Evolutionary conservation across 2,113 vertebrate genomes (phyloP).

Genomic region (Carollia perspicillata): DNA sequence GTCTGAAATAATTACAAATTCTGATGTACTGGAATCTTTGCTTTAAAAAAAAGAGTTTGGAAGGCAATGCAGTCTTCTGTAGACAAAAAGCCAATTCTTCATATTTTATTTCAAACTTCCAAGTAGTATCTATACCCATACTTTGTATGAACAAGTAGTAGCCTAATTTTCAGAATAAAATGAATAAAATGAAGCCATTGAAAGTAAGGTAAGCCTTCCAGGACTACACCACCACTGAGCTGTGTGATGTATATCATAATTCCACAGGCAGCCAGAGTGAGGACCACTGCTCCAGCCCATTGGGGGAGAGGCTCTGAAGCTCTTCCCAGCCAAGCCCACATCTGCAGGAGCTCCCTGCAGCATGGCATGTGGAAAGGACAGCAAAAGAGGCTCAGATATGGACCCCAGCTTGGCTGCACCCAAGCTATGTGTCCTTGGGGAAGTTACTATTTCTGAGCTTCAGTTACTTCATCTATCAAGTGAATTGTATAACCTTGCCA

Average conservation of each 20-base stretch:
- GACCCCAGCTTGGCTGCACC: too few relatives aligned
- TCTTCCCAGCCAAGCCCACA: neutral
- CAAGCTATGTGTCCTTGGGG: neutral
- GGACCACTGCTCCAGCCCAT: fast-evolving
- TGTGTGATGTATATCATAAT: fast-evolving
- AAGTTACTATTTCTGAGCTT: neutral
- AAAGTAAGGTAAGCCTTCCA: neutral
- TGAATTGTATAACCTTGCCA: neutral
- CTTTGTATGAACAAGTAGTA: neutral
- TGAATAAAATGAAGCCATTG: neutral
- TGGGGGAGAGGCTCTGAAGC: neutral
- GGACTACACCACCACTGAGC: neutral
- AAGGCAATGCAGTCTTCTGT: neutral
- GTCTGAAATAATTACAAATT: slow-evolving; percentile 20
- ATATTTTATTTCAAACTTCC: neutral
- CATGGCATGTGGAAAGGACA: neutral
- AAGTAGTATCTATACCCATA: neutral
- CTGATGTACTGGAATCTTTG: neutral
- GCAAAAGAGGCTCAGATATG: neutral
- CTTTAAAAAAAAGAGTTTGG: neutral
- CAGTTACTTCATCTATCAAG: neutral
- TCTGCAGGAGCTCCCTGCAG: neutral
- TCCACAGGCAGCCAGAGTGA: neutral
- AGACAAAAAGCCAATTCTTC: neutral
- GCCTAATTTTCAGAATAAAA: neutral